Percentiles rank a stretch among this genome's conserved stretches.
phyloP scores from a whole-genome alignment of 2,797 vertebrate species.

The Cirrhinus mrigala region DNA sequence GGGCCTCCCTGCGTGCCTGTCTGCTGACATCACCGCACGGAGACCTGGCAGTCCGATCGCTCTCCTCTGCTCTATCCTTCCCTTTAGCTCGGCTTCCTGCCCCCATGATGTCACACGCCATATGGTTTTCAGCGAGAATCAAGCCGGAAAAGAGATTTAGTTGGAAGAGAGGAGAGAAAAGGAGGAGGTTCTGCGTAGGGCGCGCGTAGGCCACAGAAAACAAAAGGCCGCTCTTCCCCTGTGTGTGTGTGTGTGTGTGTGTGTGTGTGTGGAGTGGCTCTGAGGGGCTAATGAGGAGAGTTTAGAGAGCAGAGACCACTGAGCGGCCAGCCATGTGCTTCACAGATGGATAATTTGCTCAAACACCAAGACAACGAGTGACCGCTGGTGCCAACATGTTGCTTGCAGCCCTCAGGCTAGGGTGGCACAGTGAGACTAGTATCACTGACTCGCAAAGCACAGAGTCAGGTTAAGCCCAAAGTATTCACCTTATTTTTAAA shows the following conservation, averaged over 20 bases:
- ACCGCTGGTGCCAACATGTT: constrained; percentile 31
- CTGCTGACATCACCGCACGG: constrained; percentile 80
- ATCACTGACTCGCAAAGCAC: background rate
- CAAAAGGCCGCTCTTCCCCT: constrained; percentile 75
- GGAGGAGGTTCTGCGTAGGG: constrained; percentile 62
- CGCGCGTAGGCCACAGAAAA: constrained; percentile 74
- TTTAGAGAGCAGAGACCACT: constrained; percentile 73
- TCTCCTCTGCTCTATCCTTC: constrained; percentile 60
- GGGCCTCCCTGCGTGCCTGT: constrained; percentile 82
- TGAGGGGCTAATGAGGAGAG: constrained; percentile 80
- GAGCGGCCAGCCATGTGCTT: constrained; percentile 76
- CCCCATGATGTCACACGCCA: constrained; percentile 86
- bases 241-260: constrained; percentile 43
- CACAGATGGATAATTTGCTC: constrained; percentile 68
- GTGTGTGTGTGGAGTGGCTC: constrained; percentile 54
- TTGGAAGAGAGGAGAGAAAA: constrained; percentile 72
- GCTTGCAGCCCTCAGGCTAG: background rate
- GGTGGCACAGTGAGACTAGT: constrained; percentile 5
- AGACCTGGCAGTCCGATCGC: constrained; percentile 70
- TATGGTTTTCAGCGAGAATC: constrained; percentile 86
- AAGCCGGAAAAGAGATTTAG: constrained; percentile 86
- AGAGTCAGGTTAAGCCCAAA: background rate
- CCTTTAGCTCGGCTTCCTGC: constrained; percentile 79
- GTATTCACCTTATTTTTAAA: background rate
- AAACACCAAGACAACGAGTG: constrained; percentile 41